Evolutionary conservation across 2,113 vertebrate genomes (phyloP), one percentile per base, ranked within the genome.

Genomic region (Cebus imitator): DNA sequence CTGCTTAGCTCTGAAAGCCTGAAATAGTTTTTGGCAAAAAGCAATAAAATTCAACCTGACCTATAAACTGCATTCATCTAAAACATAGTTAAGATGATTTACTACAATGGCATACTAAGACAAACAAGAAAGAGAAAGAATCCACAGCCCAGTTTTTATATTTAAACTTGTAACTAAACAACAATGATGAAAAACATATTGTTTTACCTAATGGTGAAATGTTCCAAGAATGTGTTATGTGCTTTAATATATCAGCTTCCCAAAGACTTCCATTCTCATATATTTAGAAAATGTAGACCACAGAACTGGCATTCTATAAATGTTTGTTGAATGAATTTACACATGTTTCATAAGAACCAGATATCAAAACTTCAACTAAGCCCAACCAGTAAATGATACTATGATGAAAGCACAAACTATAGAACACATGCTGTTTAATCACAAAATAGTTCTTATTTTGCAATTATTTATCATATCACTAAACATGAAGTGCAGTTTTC

Each of bases 261-360:
- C 89, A 83, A 93, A 93, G 14, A 76, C 4, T 80, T 91, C 30
- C 68, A 89, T 91, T 89, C 50, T 73, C 43, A 93, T n/a, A 79
- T 70, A 92, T 12, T 50, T n/a, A 88, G 81, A 90, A 80, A 95
- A 82, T 58, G 18, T 6, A 87, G 50, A 58, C 50, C 90, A 91
- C 0, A 70, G 23, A n/a, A 21, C 0, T 85, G 93, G 21, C 55
- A 91, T 87, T 90, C 86, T 72, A 80, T 43, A 91, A 88, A 89
- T 80, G 95, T 66, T 18, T 91, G 68, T 55, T 93, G 81, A 97
- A 76, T 90, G 85, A 35, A 91, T 72, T 68, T 81, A 66, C 50
- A 20, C 30, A 14, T 50, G 11, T 81, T 94, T 97, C 85, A 55
- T 79, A 94, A 96, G 89, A 96, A 95, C 83, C 95, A 97, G 93